phyloP scores from a whole-genome alignment of 2,113 vertebrate genomes.

The Atlantisia rogersi region DNA sequence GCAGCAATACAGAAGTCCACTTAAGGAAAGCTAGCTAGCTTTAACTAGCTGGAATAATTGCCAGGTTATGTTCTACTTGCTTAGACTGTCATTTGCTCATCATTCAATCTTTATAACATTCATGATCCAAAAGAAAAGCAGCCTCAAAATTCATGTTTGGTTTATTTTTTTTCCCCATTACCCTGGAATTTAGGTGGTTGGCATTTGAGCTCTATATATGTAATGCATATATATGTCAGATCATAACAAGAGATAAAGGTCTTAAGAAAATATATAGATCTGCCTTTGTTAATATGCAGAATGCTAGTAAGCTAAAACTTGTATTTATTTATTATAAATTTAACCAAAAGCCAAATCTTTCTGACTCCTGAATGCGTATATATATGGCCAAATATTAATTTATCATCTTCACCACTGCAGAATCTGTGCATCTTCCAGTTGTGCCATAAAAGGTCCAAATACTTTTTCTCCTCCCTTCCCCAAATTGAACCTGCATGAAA shows the following conservation, averaged over 20 bases:
- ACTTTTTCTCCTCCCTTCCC: neutral
- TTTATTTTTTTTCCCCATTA: neutral
- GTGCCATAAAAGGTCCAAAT: neutral
- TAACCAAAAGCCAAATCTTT: neutral
- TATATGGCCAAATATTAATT: neutral
- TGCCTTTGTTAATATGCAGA: neutral
- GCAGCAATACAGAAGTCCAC: neutral
- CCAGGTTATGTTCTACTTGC: neutral
- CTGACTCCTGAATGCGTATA: neutral
- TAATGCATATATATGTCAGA: neutral
- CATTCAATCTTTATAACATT: neutral
- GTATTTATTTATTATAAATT: too few species aligned
- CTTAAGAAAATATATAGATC: too few species aligned
- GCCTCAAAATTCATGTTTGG: neutral
- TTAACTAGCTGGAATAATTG: neutral
- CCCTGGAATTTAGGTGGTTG: neutral
- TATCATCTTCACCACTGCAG: neutral
- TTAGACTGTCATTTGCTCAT: neutral
- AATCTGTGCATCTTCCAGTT: neutral
- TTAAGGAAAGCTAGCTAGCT: neutral
- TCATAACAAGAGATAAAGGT: neutral
- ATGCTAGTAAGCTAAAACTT: neutral
- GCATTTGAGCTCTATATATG: neutral
- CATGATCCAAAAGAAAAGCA: neutral
- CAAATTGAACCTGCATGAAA: neutral